Conservation (phyloP, 2,888 invertebrate genomes). For the Drosophila pegasa region DNA sequence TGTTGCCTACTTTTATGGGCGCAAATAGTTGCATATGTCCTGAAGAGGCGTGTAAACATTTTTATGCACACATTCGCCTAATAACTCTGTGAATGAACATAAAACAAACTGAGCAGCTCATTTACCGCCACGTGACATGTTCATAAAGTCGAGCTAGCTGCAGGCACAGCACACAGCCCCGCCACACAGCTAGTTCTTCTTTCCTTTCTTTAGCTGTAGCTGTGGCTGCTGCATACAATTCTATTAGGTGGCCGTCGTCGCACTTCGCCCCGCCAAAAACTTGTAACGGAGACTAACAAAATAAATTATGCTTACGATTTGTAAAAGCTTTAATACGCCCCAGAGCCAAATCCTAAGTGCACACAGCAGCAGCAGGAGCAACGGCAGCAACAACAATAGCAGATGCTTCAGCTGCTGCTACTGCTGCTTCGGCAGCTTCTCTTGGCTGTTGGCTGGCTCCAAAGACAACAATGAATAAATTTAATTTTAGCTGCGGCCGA, state of each 20-base stretch:
- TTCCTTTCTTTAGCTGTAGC: too few relatives aligned
- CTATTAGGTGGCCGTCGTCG: constrained; percentile 35
- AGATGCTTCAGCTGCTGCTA: constrained; percentile 35
- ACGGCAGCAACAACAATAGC: constrained; percentile 21
- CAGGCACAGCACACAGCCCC: constrained; percentile 10
- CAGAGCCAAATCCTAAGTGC: constrained; percentile 75
- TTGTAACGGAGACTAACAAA: constrained; percentile 66
- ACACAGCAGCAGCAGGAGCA: constrained; percentile 48
- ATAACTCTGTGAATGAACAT: constrained; percentile 3
- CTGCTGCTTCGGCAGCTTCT: constrained; percentile 28
- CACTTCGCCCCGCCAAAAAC: constrained; percentile 25
- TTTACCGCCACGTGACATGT: constrained; percentile 21
- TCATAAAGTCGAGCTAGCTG: constrained; percentile 2
- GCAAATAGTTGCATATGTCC: constrained; percentile 19
- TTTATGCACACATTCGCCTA: constrained; percentile 4
- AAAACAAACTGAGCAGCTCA: constrained; percentile 31
- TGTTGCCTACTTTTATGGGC: constrained; percentile 44
- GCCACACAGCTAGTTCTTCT: constrained; percentile 16
- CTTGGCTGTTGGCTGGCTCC: constrained; percentile 38
- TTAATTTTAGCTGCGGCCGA: constrained; percentile 74
- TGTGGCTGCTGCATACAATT: constrained; percentile 32
- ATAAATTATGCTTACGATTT: constrained; percentile 79
- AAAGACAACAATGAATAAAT: constrained; percentile 78
- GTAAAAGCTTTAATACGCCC: constrained; percentile 78
- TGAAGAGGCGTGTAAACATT: not conserved